Percentiles rank a stretch among this genome's conserved stretches.
phyloP scores from a whole-genome alignment of 2,113 vertebrate species.

The Paraplagusia blochii region DNA sequence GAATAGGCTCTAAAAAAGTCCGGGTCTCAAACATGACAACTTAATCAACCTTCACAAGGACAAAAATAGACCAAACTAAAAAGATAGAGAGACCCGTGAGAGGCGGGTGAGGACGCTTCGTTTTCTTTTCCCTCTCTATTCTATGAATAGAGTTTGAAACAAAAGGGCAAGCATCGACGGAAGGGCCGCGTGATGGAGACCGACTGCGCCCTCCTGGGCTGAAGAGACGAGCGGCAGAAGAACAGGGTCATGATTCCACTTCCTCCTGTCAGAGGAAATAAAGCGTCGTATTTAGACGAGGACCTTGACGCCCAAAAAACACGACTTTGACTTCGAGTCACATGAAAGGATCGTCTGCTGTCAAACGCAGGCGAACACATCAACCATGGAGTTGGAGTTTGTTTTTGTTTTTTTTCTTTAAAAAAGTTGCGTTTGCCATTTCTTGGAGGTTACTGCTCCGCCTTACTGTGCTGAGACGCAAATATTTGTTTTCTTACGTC shows the following conservation, averaged over 20 bases:
- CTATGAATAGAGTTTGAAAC: conserved; percentile 63
- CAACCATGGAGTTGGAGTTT: neutral
- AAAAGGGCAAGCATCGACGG: conserved; percentile 55
- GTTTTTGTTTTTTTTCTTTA: neutral
- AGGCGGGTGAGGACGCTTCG: no score
- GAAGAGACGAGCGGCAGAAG: conserved; percentile 56
- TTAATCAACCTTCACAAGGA: conserved; percentile 54
- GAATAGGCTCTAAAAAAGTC: conserved; percentile 18
- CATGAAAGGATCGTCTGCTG: conserved; percentile 35
- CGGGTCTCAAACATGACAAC: conserved; percentile 43
- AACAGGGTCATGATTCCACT: conserved; percentile 48
- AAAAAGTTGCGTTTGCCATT: conserved; percentile 40
- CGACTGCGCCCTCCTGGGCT: conserved; percentile 52
- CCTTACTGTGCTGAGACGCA: conserved; percentile 5
- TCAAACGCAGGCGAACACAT: neutral
- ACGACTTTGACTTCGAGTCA: conserved; percentile 29
- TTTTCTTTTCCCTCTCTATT: conserved; percentile 39
- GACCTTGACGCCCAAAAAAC: conserved; percentile 46
- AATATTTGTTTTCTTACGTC: conserved; percentile 33
- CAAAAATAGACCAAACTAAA: conserved; percentile 58
- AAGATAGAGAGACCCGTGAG: conserved; percentile 27
- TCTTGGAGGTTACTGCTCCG: conserved; percentile 46
- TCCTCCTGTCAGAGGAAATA: conserved; percentile 40
- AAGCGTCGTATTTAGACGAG: conserved; percentile 56
- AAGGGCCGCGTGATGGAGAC: conserved; percentile 38